Evolutionary conservation across 1,140 invertebrate genomes (phyloP), one percentile per base, ranked within the genome.

Genomic region (Eurosta solidaginis): DNA sequence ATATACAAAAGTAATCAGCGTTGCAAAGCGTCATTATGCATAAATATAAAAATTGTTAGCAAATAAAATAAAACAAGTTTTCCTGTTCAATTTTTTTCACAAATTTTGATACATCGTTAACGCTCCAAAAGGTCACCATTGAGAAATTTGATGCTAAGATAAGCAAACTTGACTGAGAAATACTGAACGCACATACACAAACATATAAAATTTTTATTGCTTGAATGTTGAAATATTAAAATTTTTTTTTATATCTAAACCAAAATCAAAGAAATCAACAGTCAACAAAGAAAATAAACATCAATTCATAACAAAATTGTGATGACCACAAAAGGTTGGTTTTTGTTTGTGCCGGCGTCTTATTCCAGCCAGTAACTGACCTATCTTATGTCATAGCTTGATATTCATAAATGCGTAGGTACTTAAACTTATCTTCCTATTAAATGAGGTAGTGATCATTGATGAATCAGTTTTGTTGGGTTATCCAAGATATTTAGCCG

Each of bases 61-160:
- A n/a, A 68, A 2, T 20, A 68, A 68, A 68, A n/a, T 10, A 2
- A 36, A 68, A 40, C 59, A n/a, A 3, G 59, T 68, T 22, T 54
- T 33, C 33, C 33, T 33, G 36, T n/a, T 59, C n/a, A 12, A 29
- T 33, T 68, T 5, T 33, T 36, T 4, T 6, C 29, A n/a, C n/a
- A n/a, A 68, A 68, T 22, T 40, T 68, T 68, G 29, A 68, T 68
- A 10, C 59, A 68, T 68, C 36, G 40, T 42, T 68, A 33, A 40
- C 40, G 33, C 33, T 17, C 33, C 14, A 33, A 42, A 47, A 68
- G 12, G 33, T 68, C 59, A n/a, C 17, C 59, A 29, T n/a, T 17
- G 17, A 20, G 59, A 68, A 68, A 68, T 68, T 42, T n/a, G 40
- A 27, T 20, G 12, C 27, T 22, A n/a, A 25, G 49, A 12, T 12